Base-by-base conservation (phyloP, 1,140 invertebrate genomes). In the Colletes latitarsis region DNA sequence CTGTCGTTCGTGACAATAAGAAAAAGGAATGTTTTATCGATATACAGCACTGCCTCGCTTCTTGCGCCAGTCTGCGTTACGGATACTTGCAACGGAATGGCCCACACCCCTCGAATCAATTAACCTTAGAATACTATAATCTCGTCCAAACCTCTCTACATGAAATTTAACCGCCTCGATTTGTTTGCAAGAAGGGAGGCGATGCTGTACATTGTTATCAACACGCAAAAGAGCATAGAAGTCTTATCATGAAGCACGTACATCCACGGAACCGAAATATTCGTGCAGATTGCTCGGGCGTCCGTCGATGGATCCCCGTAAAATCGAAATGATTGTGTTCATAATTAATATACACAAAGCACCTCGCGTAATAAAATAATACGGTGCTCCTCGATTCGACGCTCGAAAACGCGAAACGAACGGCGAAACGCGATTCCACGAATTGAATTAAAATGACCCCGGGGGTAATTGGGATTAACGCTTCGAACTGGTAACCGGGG, bases 281-380 rank as follows among this genome's bases (percentile, higher is more conserved):
- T 21, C 9, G 49, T 15, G 49, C 49, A 30, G 14, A 14, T 52
- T 52, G 12, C 49, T 15, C 9, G 14, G 58, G 17, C 6, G 46
- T 10, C 30, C 17, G 17, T n/a, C 8, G 2, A 2, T 19, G 8
- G 3, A 39, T 30, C 43, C 10, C 0, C 17, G 55, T 5, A 9
- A 19, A 19, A 49, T 30, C 17, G 49, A 58, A n/a, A 46, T 39
- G 64, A 68, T 63, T 73, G 66, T 60, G 64, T 63, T 60, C 57
- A 63, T 82, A 82, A 49, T 80, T 80, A 57, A 58, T 79, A 58
- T 63, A 70, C 66, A 78, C 75, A 75, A 46, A 85, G 71, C 83
- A 82, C 63, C 79, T 70, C 46, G 72, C 67, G 49, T 67, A 74
- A 58, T 19, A 77, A 72, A 82, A 69, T 73, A 72, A 71, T 53